Percentiles rank a stretch among this genome's conserved stretches.
phyloP scores from a whole-genome alignment of 2,888 invertebrate genomes.

The Hedya salicella region DNA sequence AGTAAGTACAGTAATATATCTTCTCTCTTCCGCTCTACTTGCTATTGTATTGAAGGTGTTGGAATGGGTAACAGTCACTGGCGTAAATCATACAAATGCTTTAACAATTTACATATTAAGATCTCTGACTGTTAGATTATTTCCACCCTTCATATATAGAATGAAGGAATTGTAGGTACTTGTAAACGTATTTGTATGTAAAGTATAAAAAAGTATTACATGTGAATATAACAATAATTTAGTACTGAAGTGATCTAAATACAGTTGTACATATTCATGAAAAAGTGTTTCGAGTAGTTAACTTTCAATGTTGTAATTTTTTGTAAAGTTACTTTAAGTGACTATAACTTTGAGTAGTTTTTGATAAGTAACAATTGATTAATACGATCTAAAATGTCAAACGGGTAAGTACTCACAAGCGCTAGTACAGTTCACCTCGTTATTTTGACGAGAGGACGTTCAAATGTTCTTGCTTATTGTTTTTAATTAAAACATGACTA shows the following conservation, averaged over 20 bases:
- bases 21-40: constrained; percentile 58
- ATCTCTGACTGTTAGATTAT: constrained; percentile 40
- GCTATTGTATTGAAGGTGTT: constrained; percentile 53
- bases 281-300: constrained; percentile 67
- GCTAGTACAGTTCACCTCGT: constrained; percentile 19
- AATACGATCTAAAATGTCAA: constrained; percentile 56
- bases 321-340: constrained; percentile 79
- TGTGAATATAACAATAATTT: constrained; percentile 82
- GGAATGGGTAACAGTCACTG: constrained; percentile 53
- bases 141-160: constrained; percentile 54
- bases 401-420: constrained; percentile 70
- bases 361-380: constrained; percentile 82
- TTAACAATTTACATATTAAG: neutral
- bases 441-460: constrained; percentile 7
- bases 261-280: constrained; percentile 72
- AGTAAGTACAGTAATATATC: constrained; percentile 49
- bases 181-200: constrained; percentile 66
- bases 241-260: constrained; percentile 65
- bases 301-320: constrained; percentile 76
- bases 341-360: constrained; percentile 80
- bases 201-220: constrained; percentile 49
- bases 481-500: constrained; percentile 27
- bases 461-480: constrained; percentile 14
- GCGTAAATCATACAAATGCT: constrained; percentile 30
- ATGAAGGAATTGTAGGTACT: constrained; percentile 66